A percentile compares a stretch with the other conserved stretches of the same genome.
Evolutionary conservation across 2,113 vertebrate genomes (phyloP).

Genomic region (Notarius quadriscutis): DNA sequence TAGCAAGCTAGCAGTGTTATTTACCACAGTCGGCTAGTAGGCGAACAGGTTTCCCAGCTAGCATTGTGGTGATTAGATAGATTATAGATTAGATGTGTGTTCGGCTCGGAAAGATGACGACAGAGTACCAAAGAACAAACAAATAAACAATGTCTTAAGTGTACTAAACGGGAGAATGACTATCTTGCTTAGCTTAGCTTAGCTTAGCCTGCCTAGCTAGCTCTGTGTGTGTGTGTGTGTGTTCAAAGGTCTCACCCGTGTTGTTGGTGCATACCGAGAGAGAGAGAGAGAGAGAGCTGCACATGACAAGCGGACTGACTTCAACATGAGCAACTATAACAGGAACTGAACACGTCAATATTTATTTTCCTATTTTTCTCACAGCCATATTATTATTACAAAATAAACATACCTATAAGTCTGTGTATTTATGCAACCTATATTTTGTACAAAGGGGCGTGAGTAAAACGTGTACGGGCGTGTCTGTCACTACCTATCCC

Average conservation of each 20-base stretch:
- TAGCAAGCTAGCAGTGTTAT: not conserved
- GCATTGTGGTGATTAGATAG: not conserved
- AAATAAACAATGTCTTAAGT: not conserved
- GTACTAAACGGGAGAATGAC: not conserved
- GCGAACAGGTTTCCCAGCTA: not conserved
- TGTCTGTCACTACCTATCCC: slow-evolving; percentile 40
- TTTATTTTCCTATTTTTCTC: not conserved
- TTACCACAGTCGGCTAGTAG: not conserved
- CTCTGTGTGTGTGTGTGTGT: not conserved
- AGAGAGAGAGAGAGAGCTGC: not conserved
- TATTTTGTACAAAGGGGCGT: not conserved
- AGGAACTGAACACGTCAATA: not conserved
- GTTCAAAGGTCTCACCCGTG: not conserved
- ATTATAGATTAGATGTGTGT: too few relatives aligned
- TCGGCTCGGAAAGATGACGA: not conserved
- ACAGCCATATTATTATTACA: not conserved
- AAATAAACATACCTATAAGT: not conserved
- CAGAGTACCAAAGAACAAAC: not conserved
- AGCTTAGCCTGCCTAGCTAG: not conserved
- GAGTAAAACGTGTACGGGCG: too few relatives aligned
- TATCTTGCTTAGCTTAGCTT: too few relatives aligned
- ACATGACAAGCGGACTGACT: slow-evolving; percentile 28
- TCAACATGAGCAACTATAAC: not conserved
- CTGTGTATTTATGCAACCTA: not conserved
- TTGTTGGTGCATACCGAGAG: not conserved